Conservation (phyloP, 2,113 vertebrate genomes). For the Alouatta palliata region DNA sequence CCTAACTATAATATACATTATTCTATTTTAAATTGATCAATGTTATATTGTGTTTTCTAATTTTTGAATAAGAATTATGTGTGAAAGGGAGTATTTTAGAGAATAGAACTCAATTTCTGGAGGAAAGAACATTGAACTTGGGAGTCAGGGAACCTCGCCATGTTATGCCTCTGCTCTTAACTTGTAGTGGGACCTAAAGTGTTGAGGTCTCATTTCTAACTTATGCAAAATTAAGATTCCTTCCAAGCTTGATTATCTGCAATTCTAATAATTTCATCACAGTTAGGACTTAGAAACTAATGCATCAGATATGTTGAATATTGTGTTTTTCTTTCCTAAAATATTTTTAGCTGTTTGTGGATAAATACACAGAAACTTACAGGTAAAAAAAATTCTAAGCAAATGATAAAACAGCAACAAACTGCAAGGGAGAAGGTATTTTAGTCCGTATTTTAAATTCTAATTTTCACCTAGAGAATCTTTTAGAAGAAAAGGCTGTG, state of each 20-base stretch:
- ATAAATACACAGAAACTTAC: slow-evolving; percentile 52
- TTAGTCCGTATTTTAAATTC: slow-evolving; percentile 43
- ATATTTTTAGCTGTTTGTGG: not conserved
- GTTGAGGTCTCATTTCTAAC: not conserved
- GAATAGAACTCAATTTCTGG: not conserved
- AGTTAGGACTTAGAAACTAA: not conserved
- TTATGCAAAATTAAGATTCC: not conserved
- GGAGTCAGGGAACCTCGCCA: not conserved
- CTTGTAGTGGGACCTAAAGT: not conserved
- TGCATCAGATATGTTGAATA: not conserved
- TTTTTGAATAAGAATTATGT: not conserved
- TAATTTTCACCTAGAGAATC: slow-evolving; percentile 60
- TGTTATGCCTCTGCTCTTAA: not conserved
- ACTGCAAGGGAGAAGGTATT: slow-evolving; percentile 32
- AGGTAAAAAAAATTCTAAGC: slow-evolving; percentile 20
- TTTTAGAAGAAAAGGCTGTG: slow-evolving; percentile 21
- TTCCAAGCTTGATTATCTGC: not conserved
- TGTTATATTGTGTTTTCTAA: not conserved
- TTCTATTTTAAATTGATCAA: not conserved
- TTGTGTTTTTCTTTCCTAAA: not conserved
- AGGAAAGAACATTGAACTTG: not conserved
- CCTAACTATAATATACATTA: not conserved
- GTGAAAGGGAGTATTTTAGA: not conserved
- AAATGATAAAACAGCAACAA: slow-evolving; percentile 26
- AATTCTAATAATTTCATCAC: not conserved